These are phyloP conservation scores for Gymnopithys bicolor DNA, from an alignment of 2,797 vertebrate genomes.

Conservation along the genomic window DNA sequence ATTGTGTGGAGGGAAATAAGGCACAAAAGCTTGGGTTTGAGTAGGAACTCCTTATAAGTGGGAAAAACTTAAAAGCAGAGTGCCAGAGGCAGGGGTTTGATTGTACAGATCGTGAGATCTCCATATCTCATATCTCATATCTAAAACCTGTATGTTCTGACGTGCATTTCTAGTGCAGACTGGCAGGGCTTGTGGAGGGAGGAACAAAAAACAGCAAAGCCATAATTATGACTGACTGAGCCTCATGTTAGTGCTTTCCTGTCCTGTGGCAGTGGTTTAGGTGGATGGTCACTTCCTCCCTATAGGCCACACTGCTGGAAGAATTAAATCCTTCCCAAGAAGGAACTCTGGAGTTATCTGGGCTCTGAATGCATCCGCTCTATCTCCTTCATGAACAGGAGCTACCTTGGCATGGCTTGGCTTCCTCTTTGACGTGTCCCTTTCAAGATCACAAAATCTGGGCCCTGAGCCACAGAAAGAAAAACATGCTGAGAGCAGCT, in stretches of 20 bases:
- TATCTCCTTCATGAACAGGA: constrained; percentile 11
- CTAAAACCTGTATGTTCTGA: background rate
- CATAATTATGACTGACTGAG: background rate
- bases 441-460: constrained; percentile 35
- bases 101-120: background rate
- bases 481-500: background rate
- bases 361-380: background rate
- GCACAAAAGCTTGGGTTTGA: background rate
- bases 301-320: background rate
- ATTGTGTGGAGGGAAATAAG: background rate
- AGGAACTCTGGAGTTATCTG: constrained; percentile 50
- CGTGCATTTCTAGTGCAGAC: background rate
- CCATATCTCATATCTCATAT: background rate
- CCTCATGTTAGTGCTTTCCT: background rate
- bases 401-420: background rate
- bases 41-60: background rate
- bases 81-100: background rate
- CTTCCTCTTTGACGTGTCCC: constrained; percentile 10
- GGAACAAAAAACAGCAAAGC: background rate
- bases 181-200: background rate
- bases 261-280: background rate
- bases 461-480: constrained; percentile 2
- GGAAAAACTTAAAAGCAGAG: background rate
- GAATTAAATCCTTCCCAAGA: constrained; percentile 27
- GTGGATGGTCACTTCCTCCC: constrained; percentile 37